Evolutionary conservation across 1,140 invertebrate genomes (phyloP).

Genomic region (Diorhabda elongata): DNA sequence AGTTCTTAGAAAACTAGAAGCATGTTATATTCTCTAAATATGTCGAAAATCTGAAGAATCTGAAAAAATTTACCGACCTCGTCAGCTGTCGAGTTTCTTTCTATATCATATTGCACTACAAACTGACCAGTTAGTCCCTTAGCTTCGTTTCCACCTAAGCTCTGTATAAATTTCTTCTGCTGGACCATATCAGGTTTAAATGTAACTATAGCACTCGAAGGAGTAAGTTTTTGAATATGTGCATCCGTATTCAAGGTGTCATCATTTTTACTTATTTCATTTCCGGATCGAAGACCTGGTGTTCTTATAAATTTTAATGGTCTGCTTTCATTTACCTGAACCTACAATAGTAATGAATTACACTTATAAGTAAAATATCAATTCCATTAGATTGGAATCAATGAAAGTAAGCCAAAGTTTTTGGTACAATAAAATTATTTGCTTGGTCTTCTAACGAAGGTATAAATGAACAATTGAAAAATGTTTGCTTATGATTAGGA

Average conservation of each 20-base stretch:
- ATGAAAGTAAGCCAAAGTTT: no score
- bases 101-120: slow-evolving; percentile 61
- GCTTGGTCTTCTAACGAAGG: no score
- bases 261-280: slow-evolving; percentile 28
- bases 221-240: slow-evolving; percentile 23
- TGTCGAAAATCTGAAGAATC: no score
- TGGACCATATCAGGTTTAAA: slow-evolving; percentile 52
- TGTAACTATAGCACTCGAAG: slow-evolving; percentile 27
- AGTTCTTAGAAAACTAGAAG: no score
- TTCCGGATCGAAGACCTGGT: slow-evolving; percentile 53
- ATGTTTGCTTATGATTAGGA: no score
- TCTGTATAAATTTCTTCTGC: slow-evolving; percentile 45
- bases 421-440: no score
- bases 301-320: slow-evolving; percentile 54
- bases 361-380: background rate
- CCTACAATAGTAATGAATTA: slow-evolving; percentile 30
- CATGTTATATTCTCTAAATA: no score
- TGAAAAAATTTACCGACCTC: slow-evolving; percentile 45
- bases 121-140: slow-evolving; percentile 58
- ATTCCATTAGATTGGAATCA: no score
- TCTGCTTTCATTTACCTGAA: slow-evolving; percentile 54
- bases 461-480: no score
- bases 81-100: slow-evolving; percentile 50
- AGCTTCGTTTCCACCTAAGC: slow-evolving; percentile 35
- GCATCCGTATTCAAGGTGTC: slow-evolving; percentile 32